Evolutionary conservation across 2,888 invertebrate genomes (phyloP), one percentile per base, ranked within the genome.

Genomic region (Drosophila algonquin): DNA sequence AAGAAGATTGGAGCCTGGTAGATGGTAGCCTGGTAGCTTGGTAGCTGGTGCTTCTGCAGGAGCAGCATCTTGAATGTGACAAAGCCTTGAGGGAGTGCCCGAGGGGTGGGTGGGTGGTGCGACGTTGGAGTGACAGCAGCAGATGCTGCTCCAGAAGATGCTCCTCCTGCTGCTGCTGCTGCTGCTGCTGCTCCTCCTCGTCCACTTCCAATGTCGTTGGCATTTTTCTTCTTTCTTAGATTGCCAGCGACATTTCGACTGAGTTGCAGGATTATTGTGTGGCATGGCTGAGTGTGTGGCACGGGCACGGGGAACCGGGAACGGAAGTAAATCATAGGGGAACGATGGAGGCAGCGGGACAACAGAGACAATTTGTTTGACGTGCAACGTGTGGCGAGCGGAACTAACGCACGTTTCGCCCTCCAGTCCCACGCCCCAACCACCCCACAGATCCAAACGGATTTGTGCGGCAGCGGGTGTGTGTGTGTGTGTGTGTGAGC

Each of bases 311-410:
- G n/a, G n/a, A n/a, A 18, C 18, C 18, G 18, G n/a, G n/a, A n/a
- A n/a, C n/a, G 64, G 48, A 64, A 64, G 53, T 61, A 64, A 61
- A 56, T 58, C 63, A 44, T 32, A 35, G 62, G 64, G 57, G 57
- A 32, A 14, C 12, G 32, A 14, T 24, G 53, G 63, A 18, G 30
- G 32, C 67, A 24, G 69, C 40, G 40, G 40, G 40, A 40, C 40
- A 40, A 40, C 40, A 40, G 84, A 84, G 84, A 51, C 84, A 84
- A 88, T 84, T 84, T 84, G 83, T 88, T 84, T 88, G 87, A 83
- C 84, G 81, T 88, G 83, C 84, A 73, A 87, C 89, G 83, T 84
- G 83, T 84, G 87, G 84, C 89, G 74, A 78, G 63, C 77, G 81
- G 83, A 83, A 88, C 86, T 82, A 76, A 77, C 86, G 80, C 85